A percentile compares a stretch with the other conserved stretches of the same genome.
Evolutionary conservation across 92 coral and sea anemone species (phyloP).

Genomic region (Bergia sp.): DNA sequence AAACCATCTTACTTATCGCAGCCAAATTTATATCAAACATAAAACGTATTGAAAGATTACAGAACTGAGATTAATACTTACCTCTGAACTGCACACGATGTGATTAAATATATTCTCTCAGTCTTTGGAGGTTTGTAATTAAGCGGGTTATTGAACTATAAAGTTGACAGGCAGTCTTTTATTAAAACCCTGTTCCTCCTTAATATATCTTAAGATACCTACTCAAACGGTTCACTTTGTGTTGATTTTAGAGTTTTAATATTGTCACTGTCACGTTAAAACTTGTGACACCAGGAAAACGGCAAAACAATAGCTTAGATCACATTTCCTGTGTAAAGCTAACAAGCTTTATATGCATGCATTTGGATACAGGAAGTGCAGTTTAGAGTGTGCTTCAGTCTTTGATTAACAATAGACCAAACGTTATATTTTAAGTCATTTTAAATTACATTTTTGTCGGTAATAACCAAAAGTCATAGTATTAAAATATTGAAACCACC

Average conservation of each 20-base stretch:
- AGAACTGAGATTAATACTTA: neutral
- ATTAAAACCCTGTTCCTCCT: neutral
- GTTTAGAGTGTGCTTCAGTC: neutral
- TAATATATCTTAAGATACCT: neutral
- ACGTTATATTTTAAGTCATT: neutral
- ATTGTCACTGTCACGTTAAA: neutral
- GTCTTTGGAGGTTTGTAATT: neutral
- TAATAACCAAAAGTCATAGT: too few species aligned
- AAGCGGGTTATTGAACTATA: neutral
- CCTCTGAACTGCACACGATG: neutral
- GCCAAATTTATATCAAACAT: neutral
- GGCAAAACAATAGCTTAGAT: neutral
- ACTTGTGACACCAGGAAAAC: neutral
- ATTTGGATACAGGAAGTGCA: neutral
- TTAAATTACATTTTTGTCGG: too few species aligned
- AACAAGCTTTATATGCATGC: neutral
- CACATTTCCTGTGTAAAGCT: conserved; percentile 12
- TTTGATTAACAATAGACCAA: neutral
- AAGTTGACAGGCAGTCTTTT: neutral
- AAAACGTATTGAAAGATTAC: neutral
- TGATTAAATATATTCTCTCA: neutral
- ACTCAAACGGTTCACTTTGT: neutral
- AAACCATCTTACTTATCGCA: neutral
- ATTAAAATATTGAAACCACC: too few species aligned
- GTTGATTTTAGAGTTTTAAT: neutral